Percentiles rank a stretch among this genome's conserved stretches.
These are phyloP conservation scores for Amphiduros pacificus DNA, from an alignment of 2,888 invertebrate species.

Conservation along the genomic window DNA sequence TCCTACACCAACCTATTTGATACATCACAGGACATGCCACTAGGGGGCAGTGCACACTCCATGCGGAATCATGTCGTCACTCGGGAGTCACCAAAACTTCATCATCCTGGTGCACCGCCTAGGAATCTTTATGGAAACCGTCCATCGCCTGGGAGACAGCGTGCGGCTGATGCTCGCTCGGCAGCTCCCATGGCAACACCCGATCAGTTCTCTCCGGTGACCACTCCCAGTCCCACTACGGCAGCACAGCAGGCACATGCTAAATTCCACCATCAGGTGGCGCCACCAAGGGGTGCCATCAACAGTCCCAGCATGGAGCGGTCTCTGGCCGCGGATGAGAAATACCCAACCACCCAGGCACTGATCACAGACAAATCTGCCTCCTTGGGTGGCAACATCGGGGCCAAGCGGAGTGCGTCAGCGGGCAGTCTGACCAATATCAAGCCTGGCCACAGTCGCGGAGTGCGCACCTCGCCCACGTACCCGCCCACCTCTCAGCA, in stretches of 20 bases:
- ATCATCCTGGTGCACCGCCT: background rate
- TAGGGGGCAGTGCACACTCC: conserved; percentile 34
- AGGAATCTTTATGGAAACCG: conserved; percentile 11
- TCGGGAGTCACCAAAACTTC: background rate
- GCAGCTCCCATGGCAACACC: conserved; percentile 22
- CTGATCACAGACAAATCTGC: conserved; percentile 23
- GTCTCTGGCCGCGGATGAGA: conserved; percentile 28
- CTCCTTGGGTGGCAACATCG: background rate
- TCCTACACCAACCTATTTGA: conserved; percentile 33
- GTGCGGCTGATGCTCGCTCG: background rate
- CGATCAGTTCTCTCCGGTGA: conserved; percentile 22
- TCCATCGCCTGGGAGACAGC: conserved; percentile 9
- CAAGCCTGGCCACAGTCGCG: conserved; percentile 3
- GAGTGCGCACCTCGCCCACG: conserved; percentile 8
- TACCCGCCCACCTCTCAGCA: background rate
- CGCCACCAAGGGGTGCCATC: background rate
- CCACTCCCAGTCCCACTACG: conserved; percentile 10
- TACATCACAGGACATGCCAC: conserved; percentile 25
- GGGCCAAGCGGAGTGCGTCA: conserved; percentile 2
- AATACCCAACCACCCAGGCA: conserved; percentile 32
- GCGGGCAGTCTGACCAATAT: background rate
- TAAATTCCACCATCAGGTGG: background rate
- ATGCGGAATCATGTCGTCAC: conserved; percentile 22
- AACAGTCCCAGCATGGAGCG: conserved; percentile 16
- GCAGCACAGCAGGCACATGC: background rate